Base-by-base conservation (phyloP, 2,113 vertebrate genomes). In the Grallaria varia region DNA sequence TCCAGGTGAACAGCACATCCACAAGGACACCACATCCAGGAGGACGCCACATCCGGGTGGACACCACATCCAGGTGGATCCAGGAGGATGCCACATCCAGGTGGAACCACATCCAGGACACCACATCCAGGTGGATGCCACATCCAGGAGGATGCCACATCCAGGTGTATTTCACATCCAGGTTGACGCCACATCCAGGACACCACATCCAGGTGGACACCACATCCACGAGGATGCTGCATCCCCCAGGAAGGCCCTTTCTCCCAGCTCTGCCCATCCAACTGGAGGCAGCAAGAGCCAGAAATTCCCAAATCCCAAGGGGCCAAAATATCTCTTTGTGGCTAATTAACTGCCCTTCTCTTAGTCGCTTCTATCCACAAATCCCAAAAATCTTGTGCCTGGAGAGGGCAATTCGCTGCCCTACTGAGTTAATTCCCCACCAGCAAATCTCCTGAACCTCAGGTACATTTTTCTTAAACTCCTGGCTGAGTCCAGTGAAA, bases 381-480 rank as follows among this genome's bases (percentile, higher is more conserved):
- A 88, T 95, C 96, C 93, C 94, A 89, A 96, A 96, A 97, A 95
- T 73, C 91, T 27, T 78, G 15, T 95, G 92, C 92, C 87, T 69
- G 68, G 37, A 80, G 95, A 90, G 91, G 95, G 84, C 95, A 96
- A 96, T 68, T 63, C 6, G 6, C 93, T 2, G 33, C 88, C 97
- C 96, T 47, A 95, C 95, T 1, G 88, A 92, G 97, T 89, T 97
- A 97, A 98, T 97, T 97, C 97, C 75, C 87, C 50, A 82, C 39
- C 85, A 93, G 96, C 95, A 97, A 96, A 96, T 86, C 93, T 94
- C 97, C 98, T 97, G 79, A 98, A 99, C 98, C 98, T 99, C 99
- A 90, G 99, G 99, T 98, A 98, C 98, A 98, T 99, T 99, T 98
- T 98, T 98, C 98, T 98, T 98, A 98, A 99, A 99, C 98, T 99